Evolutionary conservation across 2,113 vertebrate genomes (phyloP).

Genomic region (Boleophthalmus pectinirostris): DNA sequence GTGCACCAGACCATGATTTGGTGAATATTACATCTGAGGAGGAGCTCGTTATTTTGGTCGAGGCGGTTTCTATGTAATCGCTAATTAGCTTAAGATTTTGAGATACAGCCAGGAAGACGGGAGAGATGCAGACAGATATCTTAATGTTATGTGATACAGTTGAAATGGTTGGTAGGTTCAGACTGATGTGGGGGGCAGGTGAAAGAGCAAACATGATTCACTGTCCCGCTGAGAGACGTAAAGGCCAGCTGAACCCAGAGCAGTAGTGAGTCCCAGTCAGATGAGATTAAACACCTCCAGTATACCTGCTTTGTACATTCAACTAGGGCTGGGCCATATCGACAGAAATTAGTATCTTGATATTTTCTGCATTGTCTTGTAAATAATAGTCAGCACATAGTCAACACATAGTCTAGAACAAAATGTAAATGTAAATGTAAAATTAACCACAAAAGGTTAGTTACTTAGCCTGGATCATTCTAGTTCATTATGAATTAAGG

Average conservation of each 20-base stretch:
- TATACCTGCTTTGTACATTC: background rate
- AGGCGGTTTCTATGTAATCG: slow-evolving; percentile 40
- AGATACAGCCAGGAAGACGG: slow-evolving; percentile 17
- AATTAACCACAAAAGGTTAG: background rate
- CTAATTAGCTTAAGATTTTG: slow-evolving; percentile 49
- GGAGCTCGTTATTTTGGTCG: slow-evolving; percentile 67
- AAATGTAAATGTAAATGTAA: background rate
- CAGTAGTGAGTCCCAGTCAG: background rate
- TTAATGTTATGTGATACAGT: background rate
- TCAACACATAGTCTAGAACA: too few species aligned
- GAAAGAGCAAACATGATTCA: slow-evolving; percentile 12
- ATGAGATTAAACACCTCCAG: background rate
- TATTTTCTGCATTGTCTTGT: too few species aligned
- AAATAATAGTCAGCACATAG: too few species aligned
- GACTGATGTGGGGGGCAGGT: background rate
- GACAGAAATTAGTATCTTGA: too few species aligned
- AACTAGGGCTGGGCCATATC: background rate
- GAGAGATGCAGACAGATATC: slow-evolving; percentile 15
- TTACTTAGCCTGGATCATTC: too few species aligned
- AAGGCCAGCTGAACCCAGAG: slow-evolving; percentile 8
- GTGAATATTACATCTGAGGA: slow-evolving; percentile 76
- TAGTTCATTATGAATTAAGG: too few species aligned
- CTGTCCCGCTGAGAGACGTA: slow-evolving; percentile 9
- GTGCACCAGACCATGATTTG: slow-evolving; percentile 51
- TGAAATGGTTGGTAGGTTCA: slow-evolving; percentile 5